These are phyloP conservation scores for Gasterosteus nipponicus DNA, from an alignment of 2,113 vertebrate species.

Conservation along the genomic window DNA sequence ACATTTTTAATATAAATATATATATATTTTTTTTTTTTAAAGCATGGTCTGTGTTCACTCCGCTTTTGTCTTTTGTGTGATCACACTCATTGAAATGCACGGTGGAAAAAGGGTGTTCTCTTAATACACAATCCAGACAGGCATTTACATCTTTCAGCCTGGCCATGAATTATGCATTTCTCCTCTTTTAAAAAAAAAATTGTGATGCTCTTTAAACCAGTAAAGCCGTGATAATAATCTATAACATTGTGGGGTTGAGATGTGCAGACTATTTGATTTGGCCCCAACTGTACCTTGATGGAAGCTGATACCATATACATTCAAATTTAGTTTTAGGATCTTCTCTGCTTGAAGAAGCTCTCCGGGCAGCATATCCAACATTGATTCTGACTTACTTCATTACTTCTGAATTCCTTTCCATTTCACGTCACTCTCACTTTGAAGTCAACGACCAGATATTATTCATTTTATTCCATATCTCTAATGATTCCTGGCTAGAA, in stretches of 20 bases:
- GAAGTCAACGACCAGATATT: slow-evolving; percentile 48
- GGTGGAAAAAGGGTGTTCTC: slow-evolving; percentile 2
- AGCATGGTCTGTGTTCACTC: slow-evolving; percentile 1
- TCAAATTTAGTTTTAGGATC: slow-evolving; percentile 32
- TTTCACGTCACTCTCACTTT: slow-evolving; percentile 46
- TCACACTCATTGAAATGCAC: slow-evolving; percentile 3
- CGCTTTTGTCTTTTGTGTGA: background rate
- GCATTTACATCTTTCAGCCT: background rate
- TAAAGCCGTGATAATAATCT: slow-evolving; percentile 45
- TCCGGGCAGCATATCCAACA: slow-evolving; percentile 38
- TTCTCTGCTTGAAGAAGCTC: slow-evolving; percentile 33
- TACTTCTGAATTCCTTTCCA: slow-evolving; percentile 49
- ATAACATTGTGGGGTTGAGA: slow-evolving; percentile 9
- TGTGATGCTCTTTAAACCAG: slow-evolving; percentile 4
- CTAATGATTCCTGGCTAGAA: slow-evolving; percentile 53
- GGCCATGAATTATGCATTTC: slow-evolving; percentile 10
- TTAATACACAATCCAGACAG: slow-evolving; percentile 5
- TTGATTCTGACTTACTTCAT: slow-evolving; percentile 44
- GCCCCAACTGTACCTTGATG: slow-evolving; percentile 4
- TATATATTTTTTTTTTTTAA: slow-evolving; percentile 11
- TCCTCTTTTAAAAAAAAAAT: slow-evolving; percentile 2
- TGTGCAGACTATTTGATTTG: slow-evolving; percentile 10
- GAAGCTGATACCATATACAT: slow-evolving; percentile 42
- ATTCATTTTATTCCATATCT: slow-evolving; percentile 56
- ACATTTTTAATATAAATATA: slow-evolving; percentile 19